phyloP scores from a whole-genome alignment of 23 tunicate species.

The Ascidia mentula region DNA sequence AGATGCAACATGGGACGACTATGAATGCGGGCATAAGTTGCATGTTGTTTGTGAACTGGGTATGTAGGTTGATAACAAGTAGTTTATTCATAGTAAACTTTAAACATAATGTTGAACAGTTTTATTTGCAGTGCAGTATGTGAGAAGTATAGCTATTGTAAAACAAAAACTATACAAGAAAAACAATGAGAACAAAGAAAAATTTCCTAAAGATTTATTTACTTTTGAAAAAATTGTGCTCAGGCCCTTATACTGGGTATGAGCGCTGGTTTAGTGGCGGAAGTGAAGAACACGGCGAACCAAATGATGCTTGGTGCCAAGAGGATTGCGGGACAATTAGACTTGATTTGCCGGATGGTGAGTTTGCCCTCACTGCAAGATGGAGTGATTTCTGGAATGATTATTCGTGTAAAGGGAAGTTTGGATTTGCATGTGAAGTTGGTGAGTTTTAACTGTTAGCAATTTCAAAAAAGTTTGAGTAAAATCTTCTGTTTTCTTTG shows the following conservation, averaged over 20 bases:
- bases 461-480: background rate
- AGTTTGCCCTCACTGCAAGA: background rate
- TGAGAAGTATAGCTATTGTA: background rate
- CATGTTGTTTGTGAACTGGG: conserved; percentile 4
- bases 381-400: background rate
- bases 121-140: background rate
- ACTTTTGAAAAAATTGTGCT: too few relatives aligned
- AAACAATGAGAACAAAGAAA: too few relatives aligned
- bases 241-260: background rate
- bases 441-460: background rate
- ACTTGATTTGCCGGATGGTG: background rate
- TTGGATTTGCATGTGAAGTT: background rate
- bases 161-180: background rate
- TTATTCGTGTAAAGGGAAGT: background rate
- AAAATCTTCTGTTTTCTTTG: too few relatives aligned
- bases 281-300: background rate
- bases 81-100: too few relatives aligned
- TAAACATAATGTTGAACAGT: too few relatives aligned
- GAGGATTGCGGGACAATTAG: background rate
- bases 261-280: background rate
- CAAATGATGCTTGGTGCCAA: background rate
- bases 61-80: background rate
- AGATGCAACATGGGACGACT: background rate
- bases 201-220: background rate
- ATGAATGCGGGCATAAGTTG: background rate